These are phyloP conservation scores for Dendrolimus pini DNA, from an alignment of 2,888 invertebrate species.

Conservation along the genomic window DNA sequence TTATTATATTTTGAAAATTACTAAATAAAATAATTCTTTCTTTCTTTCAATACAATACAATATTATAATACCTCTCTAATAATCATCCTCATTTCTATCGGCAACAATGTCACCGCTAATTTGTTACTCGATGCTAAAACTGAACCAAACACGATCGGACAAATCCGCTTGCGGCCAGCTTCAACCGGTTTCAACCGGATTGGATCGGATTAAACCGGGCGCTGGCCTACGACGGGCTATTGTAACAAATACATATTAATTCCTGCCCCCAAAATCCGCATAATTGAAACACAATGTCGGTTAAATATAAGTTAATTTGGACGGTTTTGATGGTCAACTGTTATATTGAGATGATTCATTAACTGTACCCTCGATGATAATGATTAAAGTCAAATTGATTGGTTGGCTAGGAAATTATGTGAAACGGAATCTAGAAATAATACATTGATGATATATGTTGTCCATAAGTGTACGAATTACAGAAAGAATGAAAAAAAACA, in stretches of 20 bases:
- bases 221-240: conserved; percentile 23
- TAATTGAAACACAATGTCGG: conserved; percentile 38
- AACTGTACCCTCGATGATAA: not conserved
- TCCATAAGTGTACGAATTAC: too few species aligned
- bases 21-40: too few species aligned
- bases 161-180: conserved; percentile 21
- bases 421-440: not conserved
- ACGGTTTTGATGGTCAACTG: conserved; percentile 13
- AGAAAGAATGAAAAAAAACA: too few species aligned
- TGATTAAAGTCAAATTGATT: not conserved
- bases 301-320: conserved; percentile 35
- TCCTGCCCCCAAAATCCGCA: conserved; percentile 23
- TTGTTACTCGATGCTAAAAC: conserved; percentile 16
- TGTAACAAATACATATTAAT: conserved; percentile 35
- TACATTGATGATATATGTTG: too few species aligned
- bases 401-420: not conserved
- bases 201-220: conserved; percentile 29
- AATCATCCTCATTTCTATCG: conserved; percentile 1
- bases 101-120: not conserved
- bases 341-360: not conserved
- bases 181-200: conserved; percentile 21
- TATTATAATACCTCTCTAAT: not conserved
- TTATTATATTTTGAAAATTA: too few species aligned
- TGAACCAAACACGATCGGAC: conserved; percentile 25
- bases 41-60: not conserved